phyloP scores from a whole-genome alignment of 53 echinoderm and acorn worm species.

The Holothuria scabra region DNA sequence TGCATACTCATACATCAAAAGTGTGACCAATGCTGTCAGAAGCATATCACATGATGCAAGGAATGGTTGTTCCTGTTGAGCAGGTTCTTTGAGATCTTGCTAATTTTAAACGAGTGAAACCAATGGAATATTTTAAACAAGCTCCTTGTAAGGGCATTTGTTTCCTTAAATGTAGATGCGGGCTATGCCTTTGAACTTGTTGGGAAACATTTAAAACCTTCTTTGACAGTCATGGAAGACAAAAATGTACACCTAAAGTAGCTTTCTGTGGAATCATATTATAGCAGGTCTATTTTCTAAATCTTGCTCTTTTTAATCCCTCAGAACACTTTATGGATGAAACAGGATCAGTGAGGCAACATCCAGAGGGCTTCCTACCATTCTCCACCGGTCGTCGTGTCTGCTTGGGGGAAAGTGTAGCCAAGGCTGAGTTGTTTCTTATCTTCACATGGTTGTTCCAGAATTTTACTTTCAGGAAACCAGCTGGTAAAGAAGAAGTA shows the following conservation, averaged over 20 bases:
- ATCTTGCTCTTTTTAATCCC: neutral
- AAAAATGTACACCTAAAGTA: neutral
- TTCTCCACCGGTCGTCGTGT: constrained; percentile 75
- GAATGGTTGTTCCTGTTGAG: too few species aligned
- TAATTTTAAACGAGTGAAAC: too few species aligned
- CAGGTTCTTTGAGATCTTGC: too few species aligned
- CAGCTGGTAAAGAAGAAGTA: constrained; percentile 63
- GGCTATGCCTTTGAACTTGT: too few species aligned
- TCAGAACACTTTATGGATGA: constrained; percentile 80
- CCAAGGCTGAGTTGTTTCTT: constrained; percentile 80
- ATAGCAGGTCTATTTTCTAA: neutral
- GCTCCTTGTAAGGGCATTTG: too few species aligned
- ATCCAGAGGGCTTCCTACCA: constrained; percentile 72
- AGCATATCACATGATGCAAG: too few species aligned
- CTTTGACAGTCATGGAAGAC: neutral
- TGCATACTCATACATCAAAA: too few species aligned
- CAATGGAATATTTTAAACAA: too few species aligned
- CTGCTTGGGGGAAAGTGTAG: constrained; percentile 82
- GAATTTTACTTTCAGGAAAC: constrained; percentile 71
- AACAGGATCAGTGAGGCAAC: constrained; percentile 50
- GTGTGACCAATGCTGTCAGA: too few species aligned
- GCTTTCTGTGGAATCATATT: neutral
- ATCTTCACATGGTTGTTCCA: constrained; percentile 78
- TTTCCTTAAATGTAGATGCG: too few species aligned
- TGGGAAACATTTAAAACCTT: too few species aligned